These are phyloP conservation scores for Drosophila gaucha DNA, from an alignment of 2,888 invertebrate genomes.

Conservation along the genomic window DNA sequence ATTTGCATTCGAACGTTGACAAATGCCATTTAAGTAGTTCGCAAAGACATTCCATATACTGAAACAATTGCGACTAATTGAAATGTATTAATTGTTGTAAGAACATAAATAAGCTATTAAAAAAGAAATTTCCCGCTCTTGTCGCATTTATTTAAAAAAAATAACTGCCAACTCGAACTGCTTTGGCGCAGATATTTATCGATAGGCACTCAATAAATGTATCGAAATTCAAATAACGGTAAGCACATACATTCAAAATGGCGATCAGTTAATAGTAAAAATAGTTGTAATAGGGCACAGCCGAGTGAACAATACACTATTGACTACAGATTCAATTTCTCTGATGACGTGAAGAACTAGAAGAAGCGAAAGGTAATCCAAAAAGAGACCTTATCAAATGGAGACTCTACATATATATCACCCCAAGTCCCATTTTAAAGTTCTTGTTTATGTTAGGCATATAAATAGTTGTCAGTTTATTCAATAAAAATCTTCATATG, in stretches of 20 bases:
- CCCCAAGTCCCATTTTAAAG: not conserved
- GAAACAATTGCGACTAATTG: too few relatives aligned
- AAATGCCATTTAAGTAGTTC: not conserved
- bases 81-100: not conserved
- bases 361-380: too few relatives aligned
- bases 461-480: conserved; percentile 50
- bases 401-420: too few relatives aligned
- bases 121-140: not conserved
- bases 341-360: too few relatives aligned
- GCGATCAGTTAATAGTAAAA: too few relatives aligned
- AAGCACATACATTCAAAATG: too few relatives aligned
- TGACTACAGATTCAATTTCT: too few relatives aligned
- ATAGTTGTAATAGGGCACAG: too few relatives aligned
- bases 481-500: conserved; percentile 39
- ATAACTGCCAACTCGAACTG: conserved; percentile 1
- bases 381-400: too few relatives aligned
- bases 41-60: not conserved
- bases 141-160: conserved; percentile 1
- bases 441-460: conserved; percentile 30
- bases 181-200: conserved; percentile 6
- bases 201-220: not conserved
- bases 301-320: too few relatives aligned
- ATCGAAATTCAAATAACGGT: conserved; percentile 2
- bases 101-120: not conserved
- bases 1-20: not conserved